These are phyloP conservation scores for Stictocephala bisonia DNA, from an alignment of 2,888 invertebrate species.

Conservation along the genomic window DNA sequence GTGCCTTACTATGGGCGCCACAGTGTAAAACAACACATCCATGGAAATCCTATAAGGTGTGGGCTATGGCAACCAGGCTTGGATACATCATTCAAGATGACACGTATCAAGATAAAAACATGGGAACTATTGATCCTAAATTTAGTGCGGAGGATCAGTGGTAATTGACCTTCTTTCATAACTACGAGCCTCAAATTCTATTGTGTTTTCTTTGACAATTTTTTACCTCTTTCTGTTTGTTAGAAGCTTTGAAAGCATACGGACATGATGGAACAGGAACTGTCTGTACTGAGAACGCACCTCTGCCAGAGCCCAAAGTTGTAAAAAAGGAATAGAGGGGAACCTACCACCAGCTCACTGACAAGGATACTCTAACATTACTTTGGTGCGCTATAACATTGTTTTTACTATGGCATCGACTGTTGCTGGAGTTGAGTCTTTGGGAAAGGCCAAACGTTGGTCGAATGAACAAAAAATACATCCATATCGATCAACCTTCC, in stretches of 20 bases:
- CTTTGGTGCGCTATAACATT: conserved; percentile 7
- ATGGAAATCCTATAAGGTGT: conserved; percentile 52
- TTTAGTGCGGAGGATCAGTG: not conserved
- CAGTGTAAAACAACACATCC: conserved; percentile 50
- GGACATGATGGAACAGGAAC: conserved; percentile 11
- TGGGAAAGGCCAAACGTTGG: conserved; percentile 27
- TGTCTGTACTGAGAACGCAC: conserved; percentile 12
- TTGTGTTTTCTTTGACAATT: conserved; percentile 2
- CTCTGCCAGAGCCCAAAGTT: conserved; percentile 28
- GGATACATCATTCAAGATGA: conserved; percentile 52
- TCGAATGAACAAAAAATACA: conserved; percentile 8
- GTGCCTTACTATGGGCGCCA: conserved; percentile 53
- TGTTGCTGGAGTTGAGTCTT: conserved; percentile 28
- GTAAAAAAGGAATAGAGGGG: conserved; percentile 16
- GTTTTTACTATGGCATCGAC: conserved; percentile 29
- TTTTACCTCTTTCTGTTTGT: conserved; percentile 13
- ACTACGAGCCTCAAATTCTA: not conserved
- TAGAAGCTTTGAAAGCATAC: conserved; percentile 12
- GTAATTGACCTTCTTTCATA: not conserved
- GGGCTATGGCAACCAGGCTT: conserved; percentile 46
- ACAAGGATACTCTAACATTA: conserved; percentile 16
- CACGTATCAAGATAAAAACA: conserved; percentile 48
- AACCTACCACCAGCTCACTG: conserved; percentile 25
- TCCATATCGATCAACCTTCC: conserved; percentile 4
- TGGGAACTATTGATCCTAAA: not conserved